Percentiles rank a stretch among this genome's conserved stretches.
Evolutionary conservation across 1,140 invertebrate genomes (phyloP).

Genomic region (Microplitis mediator): DNA sequence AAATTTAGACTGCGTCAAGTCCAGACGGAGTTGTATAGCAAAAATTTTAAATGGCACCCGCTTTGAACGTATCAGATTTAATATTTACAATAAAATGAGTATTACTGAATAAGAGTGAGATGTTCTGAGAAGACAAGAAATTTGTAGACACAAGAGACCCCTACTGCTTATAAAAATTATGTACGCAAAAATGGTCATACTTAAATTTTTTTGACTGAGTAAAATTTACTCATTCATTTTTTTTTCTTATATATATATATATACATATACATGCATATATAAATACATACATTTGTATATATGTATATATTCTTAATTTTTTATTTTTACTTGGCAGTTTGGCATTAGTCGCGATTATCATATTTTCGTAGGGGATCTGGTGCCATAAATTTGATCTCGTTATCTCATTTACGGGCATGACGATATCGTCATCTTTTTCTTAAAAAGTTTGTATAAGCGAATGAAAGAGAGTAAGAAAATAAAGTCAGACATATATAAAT

Average conservation of each 20-base stretch:
- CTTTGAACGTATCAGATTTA: too few species aligned
- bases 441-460: conserved; percentile 10
- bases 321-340: conserved; percentile 34
- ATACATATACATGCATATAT: too few species aligned
- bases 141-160: too few species aligned
- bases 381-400: conserved; percentile 64
- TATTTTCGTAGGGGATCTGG: conserved; percentile 58
- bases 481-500: conserved; percentile 7
- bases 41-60: too few species aligned
- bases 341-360: conserved; percentile 61
- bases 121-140: too few species aligned
- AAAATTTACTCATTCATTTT: too few species aligned
- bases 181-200: conserved; percentile 2
- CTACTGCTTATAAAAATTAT: neutral
- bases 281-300: neutral
- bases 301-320: conserved; percentile 11
- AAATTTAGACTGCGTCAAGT: too few species aligned
- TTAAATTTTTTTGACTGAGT: too few species aligned
- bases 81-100: too few species aligned
- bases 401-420: conserved; percentile 59
- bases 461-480: conserved; percentile 27
- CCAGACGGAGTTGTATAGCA: too few species aligned
- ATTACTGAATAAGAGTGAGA: too few species aligned
- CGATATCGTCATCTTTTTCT: neutral
- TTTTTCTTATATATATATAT: too few species aligned